Conservation (phyloP, 2,797 vertebrate genomes). For the Oryzias dopingdopingensis region DNA sequence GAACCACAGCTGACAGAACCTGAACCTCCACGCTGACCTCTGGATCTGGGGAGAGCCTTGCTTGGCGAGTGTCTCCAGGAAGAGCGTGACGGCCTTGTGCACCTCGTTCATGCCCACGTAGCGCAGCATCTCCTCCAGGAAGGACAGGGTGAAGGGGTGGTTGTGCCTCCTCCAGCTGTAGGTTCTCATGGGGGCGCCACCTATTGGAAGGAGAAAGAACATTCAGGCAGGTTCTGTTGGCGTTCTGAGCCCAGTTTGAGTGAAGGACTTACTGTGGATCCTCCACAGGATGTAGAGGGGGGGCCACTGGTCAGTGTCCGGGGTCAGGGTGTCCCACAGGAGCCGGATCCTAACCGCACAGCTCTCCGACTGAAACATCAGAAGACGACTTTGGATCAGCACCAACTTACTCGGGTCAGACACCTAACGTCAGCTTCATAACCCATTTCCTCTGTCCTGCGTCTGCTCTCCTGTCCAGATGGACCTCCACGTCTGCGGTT, state of each 20-base stretch:
- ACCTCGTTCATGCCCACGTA: constrained; percentile 90
- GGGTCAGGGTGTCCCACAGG: constrained; percentile 88
- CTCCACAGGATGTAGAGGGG: constrained; percentile 92
- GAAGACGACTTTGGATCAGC: too few relatives aligned
- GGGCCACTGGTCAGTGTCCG: constrained; percentile 84
- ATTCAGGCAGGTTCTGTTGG: neutral
- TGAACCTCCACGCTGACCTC: constrained; percentile 57
- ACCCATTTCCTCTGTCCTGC: too few relatives aligned
- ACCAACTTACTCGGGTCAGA: too few relatives aligned
- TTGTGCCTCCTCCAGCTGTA: constrained; percentile 77
- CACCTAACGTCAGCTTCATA: too few relatives aligned
- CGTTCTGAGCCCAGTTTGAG: neutral
- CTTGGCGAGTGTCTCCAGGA: constrained; percentile 80
- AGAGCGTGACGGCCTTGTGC: constrained; percentile 87
- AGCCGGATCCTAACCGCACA: constrained; percentile 76
- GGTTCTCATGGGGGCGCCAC: constrained; percentile 72
- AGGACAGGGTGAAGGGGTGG: constrained; percentile 79
- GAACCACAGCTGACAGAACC: neutral
- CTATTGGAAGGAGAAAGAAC: constrained; percentile 45
- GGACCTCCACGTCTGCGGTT: too few relatives aligned
- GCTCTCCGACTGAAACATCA: constrained; percentile 62
- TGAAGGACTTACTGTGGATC: constrained; percentile 83
- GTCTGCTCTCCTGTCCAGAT: too few relatives aligned
- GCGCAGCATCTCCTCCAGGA: constrained; percentile 87
- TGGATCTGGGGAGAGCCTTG: constrained; percentile 68